These are phyloP conservation scores for Ellobius talpinus DNA, from an alignment of 2,113 vertebrate species.

Conservation along the genomic window DNA sequence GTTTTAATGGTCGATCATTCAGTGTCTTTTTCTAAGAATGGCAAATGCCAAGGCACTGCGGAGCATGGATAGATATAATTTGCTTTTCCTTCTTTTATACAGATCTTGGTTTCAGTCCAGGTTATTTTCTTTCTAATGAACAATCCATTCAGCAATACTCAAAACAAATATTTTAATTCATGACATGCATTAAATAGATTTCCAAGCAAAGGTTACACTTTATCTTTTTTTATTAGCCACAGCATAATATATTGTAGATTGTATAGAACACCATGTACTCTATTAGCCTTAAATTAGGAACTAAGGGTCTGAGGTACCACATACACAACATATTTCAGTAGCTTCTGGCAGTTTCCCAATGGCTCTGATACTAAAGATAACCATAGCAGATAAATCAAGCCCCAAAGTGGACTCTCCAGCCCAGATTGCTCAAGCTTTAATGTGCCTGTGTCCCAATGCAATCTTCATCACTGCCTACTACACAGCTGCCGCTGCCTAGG, in stretches of 20 bases:
- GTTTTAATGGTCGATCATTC: neutral
- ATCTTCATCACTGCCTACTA: neutral
- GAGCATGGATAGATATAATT: neutral
- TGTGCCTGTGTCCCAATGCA: neutral
- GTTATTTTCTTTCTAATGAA: neutral
- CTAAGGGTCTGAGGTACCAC: neutral
- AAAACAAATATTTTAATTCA: slow-evolving; percentile 30
- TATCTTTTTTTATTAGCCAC: slow-evolving; percentile 38
- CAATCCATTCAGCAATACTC: slow-evolving; percentile 3
- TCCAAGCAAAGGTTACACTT: slow-evolving; percentile 56
- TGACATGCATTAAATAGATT: slow-evolving; percentile 14
- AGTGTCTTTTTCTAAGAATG: neutral
- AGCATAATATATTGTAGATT: slow-evolving; percentile 36
- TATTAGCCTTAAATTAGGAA: slow-evolving; percentile 44
- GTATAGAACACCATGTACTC: neutral
- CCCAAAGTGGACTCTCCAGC: slow-evolving; percentile 15
- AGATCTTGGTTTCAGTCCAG: neutral
- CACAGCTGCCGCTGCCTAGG: slow-evolving; percentile 5
- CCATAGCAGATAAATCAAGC: slow-evolving; percentile 36
- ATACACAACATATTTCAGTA: slow-evolving; percentile 8
- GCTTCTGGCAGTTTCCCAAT: slow-evolving; percentile 43
- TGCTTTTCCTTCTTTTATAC: neutral
- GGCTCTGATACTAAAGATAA: neutral
- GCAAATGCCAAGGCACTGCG: neutral
- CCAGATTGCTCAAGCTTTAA: slow-evolving; percentile 16